A percentile compares a stretch with the other conserved stretches of the same genome.
Conservation (phyloP, 1,140 invertebrate genomes). For the Monochamus saltuarius region DNA sequence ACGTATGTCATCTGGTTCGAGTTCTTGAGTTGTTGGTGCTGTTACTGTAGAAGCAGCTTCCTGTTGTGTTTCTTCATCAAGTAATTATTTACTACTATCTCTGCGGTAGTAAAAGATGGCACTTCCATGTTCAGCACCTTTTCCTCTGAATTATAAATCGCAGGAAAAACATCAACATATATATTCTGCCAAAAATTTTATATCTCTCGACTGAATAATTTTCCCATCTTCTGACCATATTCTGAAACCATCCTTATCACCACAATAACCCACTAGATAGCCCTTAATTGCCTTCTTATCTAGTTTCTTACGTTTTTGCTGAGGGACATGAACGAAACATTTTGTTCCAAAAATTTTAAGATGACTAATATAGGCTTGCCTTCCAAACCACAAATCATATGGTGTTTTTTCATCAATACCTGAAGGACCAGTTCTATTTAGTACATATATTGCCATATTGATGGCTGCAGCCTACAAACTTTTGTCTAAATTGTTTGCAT, state of each 20-base stretch:
- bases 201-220: not conserved
- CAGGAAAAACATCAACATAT: not conserved
- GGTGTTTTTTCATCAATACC: slow-evolving; percentile 37
- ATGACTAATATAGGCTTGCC: slow-evolving; percentile 17
- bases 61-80: too few species aligned
- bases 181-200: not conserved
- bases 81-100: too few species aligned
- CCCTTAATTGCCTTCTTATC: slow-evolving; percentile 31
- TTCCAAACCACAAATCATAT: slow-evolving; percentile 42
- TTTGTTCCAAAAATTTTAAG: slow-evolving; percentile 31
- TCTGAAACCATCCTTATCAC: not conserved
- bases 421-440: slow-evolving; percentile 45
- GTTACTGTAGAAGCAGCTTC: too few species aligned
- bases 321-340: slow-evolving; percentile 39
- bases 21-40: too few species aligned
- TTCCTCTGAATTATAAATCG: not conserved
- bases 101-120: too few species aligned
- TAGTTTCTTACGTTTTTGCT: slow-evolving; percentile 36
- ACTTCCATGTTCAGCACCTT: not conserved
- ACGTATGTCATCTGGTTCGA: too few species aligned
- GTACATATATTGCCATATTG: slow-evolving; percentile 33
- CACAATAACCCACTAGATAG: not conserved
- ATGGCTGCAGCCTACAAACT: slow-evolving; percentile 9
- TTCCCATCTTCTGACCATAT: not conserved
- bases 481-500: slow-evolving; percentile 23